These are phyloP conservation scores for Gallinago undulata DNA, from an alignment of 2,113 vertebrate genomes.

Conservation along the genomic window DNA sequence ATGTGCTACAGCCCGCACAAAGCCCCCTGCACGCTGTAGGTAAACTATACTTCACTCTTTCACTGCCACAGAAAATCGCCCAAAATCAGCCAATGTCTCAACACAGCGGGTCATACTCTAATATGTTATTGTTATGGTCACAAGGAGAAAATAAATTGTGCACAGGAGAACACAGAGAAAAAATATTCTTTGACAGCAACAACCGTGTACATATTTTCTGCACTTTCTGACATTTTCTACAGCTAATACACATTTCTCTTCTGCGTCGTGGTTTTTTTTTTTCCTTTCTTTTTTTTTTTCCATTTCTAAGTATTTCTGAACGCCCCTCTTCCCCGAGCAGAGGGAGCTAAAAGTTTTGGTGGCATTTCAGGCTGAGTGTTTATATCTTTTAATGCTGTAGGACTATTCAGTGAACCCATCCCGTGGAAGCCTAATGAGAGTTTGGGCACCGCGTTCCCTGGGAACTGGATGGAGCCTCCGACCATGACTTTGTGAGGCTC, in stretches of 20 bases:
- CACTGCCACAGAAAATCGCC: neutral
- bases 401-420: constrained; percentile 52
- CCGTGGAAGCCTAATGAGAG: constrained; percentile 45
- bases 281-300: fast-evolving
- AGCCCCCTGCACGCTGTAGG: neutral
- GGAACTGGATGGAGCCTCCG: constrained; percentile 33
- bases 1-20: neutral
- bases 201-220: neutral
- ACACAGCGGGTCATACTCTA: neutral
- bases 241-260: neutral
- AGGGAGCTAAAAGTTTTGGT: constrained; percentile 14
- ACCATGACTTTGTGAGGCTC: constrained; percentile 53
- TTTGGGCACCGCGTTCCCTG: constrained; percentile 32
- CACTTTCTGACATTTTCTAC: neutral
- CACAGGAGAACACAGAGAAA: neutral
- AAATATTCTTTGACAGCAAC: neutral
- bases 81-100: neutral
- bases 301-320: neutral
- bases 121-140: neutral
- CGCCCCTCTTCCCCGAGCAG: neutral
- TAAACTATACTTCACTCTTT: neutral
- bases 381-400: constrained; percentile 50
- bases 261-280: too few relatives aligned
- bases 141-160: neutral
- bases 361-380: constrained; percentile 26